These are phyloP conservation scores for Erpobdella octoculata DNA, from an alignment of 2,888 invertebrate species.

Conservation along the genomic window DNA sequence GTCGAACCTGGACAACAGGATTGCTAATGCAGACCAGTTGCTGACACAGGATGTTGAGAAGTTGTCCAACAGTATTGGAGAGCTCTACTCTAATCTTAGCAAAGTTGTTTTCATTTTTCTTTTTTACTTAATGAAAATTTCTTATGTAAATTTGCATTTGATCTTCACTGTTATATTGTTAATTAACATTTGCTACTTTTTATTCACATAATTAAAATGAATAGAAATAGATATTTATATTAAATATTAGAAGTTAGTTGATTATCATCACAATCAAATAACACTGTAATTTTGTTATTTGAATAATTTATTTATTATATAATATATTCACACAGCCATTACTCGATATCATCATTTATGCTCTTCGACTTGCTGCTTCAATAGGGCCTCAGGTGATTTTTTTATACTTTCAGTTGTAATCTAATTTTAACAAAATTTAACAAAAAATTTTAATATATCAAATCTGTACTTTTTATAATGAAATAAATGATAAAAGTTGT, in stretches of 20 bases:
- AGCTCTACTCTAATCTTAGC: slow-evolving; percentile 88
- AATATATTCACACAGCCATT: neutral
- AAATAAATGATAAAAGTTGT: no score
- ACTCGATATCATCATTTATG: slow-evolving; percentile 85
- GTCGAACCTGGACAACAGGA: slow-evolving; percentile 85
- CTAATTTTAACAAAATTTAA: no score
- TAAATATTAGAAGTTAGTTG: no score
- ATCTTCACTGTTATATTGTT: neutral
- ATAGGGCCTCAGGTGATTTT: slow-evolving; percentile 63
- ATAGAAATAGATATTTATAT: no score
- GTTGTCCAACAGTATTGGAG: slow-evolving; percentile 89
- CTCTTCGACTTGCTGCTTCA: slow-evolving; percentile 76
- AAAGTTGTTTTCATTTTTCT: no score
- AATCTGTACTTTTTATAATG: no score
- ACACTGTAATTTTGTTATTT: neutral
- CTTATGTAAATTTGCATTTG: neutral
- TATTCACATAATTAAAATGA: neutral
- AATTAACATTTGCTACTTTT: neutral
- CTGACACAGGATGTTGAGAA: slow-evolving; percentile 92
- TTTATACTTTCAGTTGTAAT: no score
- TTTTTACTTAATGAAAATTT: no score
- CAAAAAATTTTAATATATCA: no score
- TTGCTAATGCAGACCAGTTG: slow-evolving; percentile 89
- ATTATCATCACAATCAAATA: no score
- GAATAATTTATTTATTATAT: neutral